A percentile compares a stretch with the other conserved stretches of the same genome.
Evolutionary conservation across 2,888 invertebrate species (phyloP).

Genomic region (Tolmerus cingulatus): DNA sequence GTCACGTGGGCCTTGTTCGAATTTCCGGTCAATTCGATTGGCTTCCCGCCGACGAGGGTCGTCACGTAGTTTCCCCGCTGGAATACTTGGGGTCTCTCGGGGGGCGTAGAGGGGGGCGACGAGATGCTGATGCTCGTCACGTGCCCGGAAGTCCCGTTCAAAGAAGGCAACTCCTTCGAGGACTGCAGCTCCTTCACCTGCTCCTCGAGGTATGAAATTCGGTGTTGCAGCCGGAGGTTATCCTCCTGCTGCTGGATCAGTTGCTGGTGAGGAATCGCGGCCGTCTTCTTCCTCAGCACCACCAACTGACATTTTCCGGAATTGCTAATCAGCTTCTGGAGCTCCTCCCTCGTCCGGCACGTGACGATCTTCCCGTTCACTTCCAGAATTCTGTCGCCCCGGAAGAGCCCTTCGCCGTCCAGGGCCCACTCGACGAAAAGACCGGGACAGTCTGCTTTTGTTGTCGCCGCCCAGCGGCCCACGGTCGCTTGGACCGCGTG

Average conservation of each 20-base stretch:
- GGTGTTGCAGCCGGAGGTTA: conserved; percentile 83
- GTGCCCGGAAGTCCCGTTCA: conserved; percentile 60
- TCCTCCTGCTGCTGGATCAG: conserved; percentile 69
- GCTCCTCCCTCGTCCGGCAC: conserved; percentile 74
- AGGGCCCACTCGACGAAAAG: conserved; percentile 83
- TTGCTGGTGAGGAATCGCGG: conserved; percentile 60
- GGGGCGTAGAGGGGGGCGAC: conserved; percentile 65
- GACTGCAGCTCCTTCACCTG: conserved; percentile 74
- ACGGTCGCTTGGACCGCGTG: conserved; percentile 76
- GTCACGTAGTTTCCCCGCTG: conserved; percentile 84
- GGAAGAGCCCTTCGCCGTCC: conserved; percentile 76
- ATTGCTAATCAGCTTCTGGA: conserved; percentile 70
- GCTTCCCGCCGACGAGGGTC: conserved; percentile 70
- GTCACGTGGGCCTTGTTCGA: conserved; percentile 55
- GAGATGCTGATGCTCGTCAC: conserved; percentile 77
- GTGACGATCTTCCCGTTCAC: conserved; percentile 81
- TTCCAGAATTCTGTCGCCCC: conserved; percentile 80
- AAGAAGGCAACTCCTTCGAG: conserved; percentile 53
- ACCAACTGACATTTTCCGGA: conserved; percentile 61
- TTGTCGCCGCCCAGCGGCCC: conserved; percentile 77
- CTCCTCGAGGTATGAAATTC: conserved; percentile 89
- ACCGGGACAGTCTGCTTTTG: conserved; percentile 72
- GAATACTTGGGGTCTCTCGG: conserved; percentile 72
- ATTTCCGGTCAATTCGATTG: conserved; percentile 59
- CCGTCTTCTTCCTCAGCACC: conserved; percentile 58